phyloP scores from a whole-genome alignment of 2,113 vertebrate species.

The Halichoerus grypus region DNA sequence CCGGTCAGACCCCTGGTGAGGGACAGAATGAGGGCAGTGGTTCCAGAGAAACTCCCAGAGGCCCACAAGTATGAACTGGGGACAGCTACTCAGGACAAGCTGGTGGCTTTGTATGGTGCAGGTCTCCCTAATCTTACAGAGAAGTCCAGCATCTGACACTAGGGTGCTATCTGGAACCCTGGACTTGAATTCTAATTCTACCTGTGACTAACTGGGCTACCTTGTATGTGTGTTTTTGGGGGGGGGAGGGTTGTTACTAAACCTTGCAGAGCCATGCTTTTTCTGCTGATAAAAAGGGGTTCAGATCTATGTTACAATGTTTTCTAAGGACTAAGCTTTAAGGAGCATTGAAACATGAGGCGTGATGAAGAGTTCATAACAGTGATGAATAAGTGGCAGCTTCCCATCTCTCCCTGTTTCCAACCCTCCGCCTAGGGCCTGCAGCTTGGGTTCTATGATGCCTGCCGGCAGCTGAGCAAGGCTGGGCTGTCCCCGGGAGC shows the following conservation, averaged over 20 bases:
- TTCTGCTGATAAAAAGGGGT: background rate
- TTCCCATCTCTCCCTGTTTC: rapidly evolving
- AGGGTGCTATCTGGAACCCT: no score
- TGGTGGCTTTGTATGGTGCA: rapidly evolving
- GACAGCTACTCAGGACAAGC: no score
- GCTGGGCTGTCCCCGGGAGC: background rate
- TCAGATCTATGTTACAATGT: no score
- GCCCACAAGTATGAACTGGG: background rate
- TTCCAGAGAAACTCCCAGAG: background rate
- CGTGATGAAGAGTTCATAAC: rapidly evolving
- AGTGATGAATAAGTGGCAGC: rapidly evolving
- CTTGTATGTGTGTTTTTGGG: no score
- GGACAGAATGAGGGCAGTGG: background rate
- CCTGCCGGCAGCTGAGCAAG: background rate
- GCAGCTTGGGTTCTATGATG: background rate
- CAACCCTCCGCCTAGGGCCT: background rate
- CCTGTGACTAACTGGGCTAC: rapidly evolving
- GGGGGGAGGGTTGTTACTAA: no score
- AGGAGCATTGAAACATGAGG: rapidly evolving
- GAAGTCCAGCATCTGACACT: rapidly evolving
- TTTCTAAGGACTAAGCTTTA: background rate
- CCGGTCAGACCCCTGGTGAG: background rate
- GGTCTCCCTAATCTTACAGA: rapidly evolving
- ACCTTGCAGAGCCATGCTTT: background rate
- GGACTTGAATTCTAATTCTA: background rate